Evolutionary conservation across 2,113 vertebrate genomes (phyloP), one percentile per base, ranked within the genome.

Genomic region (Tenrec ecaudatus): DNA sequence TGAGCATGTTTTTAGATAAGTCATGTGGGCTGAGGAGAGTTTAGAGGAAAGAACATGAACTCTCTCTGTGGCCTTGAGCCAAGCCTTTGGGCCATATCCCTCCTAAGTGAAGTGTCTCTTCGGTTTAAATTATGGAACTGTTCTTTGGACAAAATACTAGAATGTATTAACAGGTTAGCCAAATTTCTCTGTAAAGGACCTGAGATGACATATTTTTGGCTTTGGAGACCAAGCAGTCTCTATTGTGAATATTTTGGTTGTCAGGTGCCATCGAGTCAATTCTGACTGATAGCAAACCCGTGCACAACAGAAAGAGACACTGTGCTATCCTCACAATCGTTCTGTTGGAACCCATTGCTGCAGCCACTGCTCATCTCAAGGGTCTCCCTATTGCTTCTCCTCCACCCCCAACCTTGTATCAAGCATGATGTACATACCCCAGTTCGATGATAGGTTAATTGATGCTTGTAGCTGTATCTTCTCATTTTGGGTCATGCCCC

Each of bases 11-110:
- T 82, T 76, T 79, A 53, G 86, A 73, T 78, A 80, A 77, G 2
- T 90, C 16, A 25, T 75, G 58, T 40, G 81, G 58, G 15, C 83
- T 71, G n/a, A 15, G 73, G 57, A 86, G 27, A 77, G 75, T 86
- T 83, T 62, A 89, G 73, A 92, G 82, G 75, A 89, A 89, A 66
- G 58, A 86, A 23, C 75, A n/a, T 40, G 4, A 89, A 71, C 71
- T 82, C 84, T 20, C 66, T 80, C 17, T 78, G 15, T 90, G 20
- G 33, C 57, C 22, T 93, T 95, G 76, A 62, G 38, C 22, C 95
- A 89, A 87, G n/a, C 88, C 23, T 93, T 58, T 84, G 57, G 33
- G 9, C 33, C 10, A 1, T 15, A 58, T 93, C 88, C 58, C 40
- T 82, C 20, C 15, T 88, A 38, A 53, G n/a, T 64, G 53, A 58